Evolutionary conservation across 2,888 invertebrate species (phyloP).

Genomic region (Aethes cnicana): DNA sequence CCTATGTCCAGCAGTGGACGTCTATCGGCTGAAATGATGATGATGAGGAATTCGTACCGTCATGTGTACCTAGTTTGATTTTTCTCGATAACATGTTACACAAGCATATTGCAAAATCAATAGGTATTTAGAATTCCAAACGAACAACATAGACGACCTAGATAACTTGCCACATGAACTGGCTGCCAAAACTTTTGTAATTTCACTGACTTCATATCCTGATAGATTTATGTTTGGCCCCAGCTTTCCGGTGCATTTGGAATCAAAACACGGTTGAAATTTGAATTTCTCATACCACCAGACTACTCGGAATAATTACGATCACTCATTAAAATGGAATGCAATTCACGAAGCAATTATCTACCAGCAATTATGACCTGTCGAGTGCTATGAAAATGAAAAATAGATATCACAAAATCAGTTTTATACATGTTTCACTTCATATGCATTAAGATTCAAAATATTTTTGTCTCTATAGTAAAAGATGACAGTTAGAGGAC

Average conservation of each 20-base stretch:
- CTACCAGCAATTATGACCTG: too few species aligned
- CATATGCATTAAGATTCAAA: too few species aligned
- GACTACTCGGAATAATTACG: background rate
- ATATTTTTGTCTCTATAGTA: too few species aligned
- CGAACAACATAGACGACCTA: conserved; percentile 24
- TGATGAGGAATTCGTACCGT: too few species aligned
- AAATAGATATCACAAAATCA: too few species aligned
- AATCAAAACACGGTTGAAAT: conserved; percentile 10
- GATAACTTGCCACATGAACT: conserved; percentile 23
- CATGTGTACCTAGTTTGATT: too few species aligned
- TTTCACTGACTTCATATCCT: conserved; percentile 27
- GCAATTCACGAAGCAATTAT: too few species aligned
- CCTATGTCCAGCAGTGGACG: too few species aligned
- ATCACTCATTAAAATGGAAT: background rate
- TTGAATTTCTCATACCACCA: conserved; percentile 11
- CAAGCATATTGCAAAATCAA: background rate
- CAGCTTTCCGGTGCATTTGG: conserved; percentile 14
- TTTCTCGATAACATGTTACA: background rate
- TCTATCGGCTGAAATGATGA: too few species aligned
- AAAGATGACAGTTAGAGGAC: too few species aligned
- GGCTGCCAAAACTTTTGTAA: conserved; percentile 31
- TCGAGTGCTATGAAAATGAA: too few species aligned
- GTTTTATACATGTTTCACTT: too few species aligned
- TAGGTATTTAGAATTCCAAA: background rate
- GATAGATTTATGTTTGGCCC: conserved; percentile 28